A percentile compares a stretch with the other conserved stretches of the same genome.
phyloP scores from a whole-genome alignment of 2,113 vertebrate species.

The Poecilia latipinna region DNA sequence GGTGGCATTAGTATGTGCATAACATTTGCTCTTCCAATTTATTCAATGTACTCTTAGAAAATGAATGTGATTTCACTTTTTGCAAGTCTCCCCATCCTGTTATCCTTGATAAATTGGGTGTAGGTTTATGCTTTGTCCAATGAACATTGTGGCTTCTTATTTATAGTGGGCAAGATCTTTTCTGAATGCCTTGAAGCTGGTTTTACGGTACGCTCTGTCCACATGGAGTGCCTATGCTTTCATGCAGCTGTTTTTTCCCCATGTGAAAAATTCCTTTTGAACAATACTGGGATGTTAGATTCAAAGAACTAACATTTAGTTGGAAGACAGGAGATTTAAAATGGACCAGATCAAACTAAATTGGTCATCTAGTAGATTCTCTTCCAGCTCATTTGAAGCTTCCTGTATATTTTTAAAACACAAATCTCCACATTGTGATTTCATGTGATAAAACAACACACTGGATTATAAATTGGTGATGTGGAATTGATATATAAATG shows the following conservation, averaged over 20 bases:
- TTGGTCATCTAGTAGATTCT: neutral
- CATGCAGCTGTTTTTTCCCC: neutral
- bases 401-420: too few relatives aligned
- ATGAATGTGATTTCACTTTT: conserved; percentile 21
- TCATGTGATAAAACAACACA: too few relatives aligned
- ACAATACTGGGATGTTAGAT: neutral
- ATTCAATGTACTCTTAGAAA: conserved; percentile 39
- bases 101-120: conserved; percentile 13
- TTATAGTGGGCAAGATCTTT: conserved; percentile 12
- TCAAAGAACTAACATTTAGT: neutral
- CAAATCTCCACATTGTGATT: too few relatives aligned
- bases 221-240: neutral
- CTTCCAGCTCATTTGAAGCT: neutral
- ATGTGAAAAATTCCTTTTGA: neutral
- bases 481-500: too few relatives aligned
- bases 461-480: too few relatives aligned
- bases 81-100: conserved; percentile 5
- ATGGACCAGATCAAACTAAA: neutral
- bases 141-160: conserved; percentile 12
- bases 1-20: conserved; percentile 61
- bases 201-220: neutral
- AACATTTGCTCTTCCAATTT: conserved; percentile 23
- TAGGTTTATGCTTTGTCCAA: conserved; percentile 15
- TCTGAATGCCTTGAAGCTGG: conserved; percentile 1
- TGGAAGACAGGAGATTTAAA: neutral